phyloP scores from a whole-genome alignment of 2,113 vertebrate species.

The Lynx canadensis region DNA sequence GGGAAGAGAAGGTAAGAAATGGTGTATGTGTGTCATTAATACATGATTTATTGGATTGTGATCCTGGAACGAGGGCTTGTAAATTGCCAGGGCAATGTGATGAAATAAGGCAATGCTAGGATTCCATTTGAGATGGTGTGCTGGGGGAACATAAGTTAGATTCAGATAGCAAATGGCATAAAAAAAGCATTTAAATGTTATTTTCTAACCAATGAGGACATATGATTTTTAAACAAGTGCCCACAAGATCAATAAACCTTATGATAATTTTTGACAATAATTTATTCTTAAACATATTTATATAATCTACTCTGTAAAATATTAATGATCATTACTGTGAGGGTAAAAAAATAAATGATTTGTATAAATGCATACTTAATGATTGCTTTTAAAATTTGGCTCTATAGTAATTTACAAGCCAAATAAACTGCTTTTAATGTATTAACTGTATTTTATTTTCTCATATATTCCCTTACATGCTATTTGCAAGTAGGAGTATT shows the following conservation, averaged over 20 bases:
- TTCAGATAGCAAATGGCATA: background rate
- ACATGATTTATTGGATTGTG: background rate
- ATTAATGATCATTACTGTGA: background rate
- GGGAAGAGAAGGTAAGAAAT: background rate
- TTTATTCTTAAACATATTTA: background rate
- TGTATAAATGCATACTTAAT: background rate
- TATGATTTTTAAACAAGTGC: background rate
- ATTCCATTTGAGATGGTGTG: background rate
- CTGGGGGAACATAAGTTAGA: background rate
- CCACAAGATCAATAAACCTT: background rate
- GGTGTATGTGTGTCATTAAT: background rate
- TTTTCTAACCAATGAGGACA: background rate
- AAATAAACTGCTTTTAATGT: background rate
- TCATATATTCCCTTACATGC: background rate
- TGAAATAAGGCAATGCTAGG: background rate
- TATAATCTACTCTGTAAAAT: background rate
- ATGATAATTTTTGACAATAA: background rate
- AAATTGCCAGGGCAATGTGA: background rate
- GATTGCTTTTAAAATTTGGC: background rate
- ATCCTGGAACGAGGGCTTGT: background rate
- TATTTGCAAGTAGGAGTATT: slow-evolving; percentile 4
- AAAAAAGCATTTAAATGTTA: background rate
- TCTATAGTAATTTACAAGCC: background rate
- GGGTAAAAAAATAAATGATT: background rate
- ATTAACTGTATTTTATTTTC: background rate